These are phyloP conservation scores for Cerceris ruficornis DNA, from an alignment of 2,888 invertebrate genomes.

Conservation along the genomic window DNA sequence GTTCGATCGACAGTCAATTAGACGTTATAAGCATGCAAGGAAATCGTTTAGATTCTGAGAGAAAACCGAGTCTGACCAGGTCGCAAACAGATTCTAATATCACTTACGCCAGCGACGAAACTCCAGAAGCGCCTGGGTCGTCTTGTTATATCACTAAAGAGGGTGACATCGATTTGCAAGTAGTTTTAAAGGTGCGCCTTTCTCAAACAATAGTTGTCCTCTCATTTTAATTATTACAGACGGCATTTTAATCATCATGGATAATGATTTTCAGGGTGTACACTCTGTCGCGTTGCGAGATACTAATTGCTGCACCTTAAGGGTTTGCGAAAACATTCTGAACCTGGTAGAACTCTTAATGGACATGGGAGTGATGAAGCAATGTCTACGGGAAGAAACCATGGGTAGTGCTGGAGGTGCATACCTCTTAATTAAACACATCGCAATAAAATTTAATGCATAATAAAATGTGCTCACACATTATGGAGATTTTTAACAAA, in stretches of 20 bases:
- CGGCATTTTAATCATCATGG: not conserved
- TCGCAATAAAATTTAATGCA: too few species aligned
- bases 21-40: constrained; percentile 86
- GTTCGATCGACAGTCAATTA: constrained; percentile 92
- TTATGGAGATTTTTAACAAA: too few species aligned
- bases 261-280: constrained; percentile 86
- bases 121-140: constrained; percentile 94
- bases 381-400: constrained; percentile 83
- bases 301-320: constrained; percentile 90
- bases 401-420: constrained; percentile 82
- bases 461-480: too few species aligned
- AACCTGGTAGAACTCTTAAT: constrained; percentile 95
- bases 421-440: too few species aligned
- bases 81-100: constrained; percentile 97
- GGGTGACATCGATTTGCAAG: constrained; percentile 95
- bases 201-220: not conserved
- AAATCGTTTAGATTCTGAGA: constrained; percentile 83
- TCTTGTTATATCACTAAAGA: constrained; percentile 96
- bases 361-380: constrained; percentile 92
- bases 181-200: constrained; percentile 88
- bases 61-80: constrained; percentile 89
- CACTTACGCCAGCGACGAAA: constrained; percentile 92
- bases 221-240: not conserved
- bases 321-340: constrained; percentile 96
- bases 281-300: constrained; percentile 94